Percentiles rank a stretch among this genome's conserved stretches.
Evolutionary conservation across 2,797 vertebrate species (phyloP).

Genomic region (Brachymystax lenok): DNA sequence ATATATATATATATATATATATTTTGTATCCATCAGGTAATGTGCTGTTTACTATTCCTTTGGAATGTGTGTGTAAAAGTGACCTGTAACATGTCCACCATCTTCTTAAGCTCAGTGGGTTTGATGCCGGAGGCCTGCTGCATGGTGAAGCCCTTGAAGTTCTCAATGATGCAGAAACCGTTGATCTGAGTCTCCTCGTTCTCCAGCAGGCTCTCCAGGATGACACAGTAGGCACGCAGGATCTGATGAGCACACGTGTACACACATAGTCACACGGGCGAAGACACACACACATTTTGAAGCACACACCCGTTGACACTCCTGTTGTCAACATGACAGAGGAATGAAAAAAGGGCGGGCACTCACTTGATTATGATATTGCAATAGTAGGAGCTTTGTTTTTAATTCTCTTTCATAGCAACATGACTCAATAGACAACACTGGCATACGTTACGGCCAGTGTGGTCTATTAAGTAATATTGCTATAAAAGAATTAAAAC

Average conservation of each 20-base stretch:
- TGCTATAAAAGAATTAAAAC: neutral
- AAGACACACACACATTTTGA: conserved; percentile 14
- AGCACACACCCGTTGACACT: neutral
- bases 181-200: conserved; percentile 98
- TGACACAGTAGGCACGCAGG: conserved; percentile 95
- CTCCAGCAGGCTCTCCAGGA: conserved; percentile 94
- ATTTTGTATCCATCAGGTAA: neutral
- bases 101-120: conserved; percentile 94
- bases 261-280: conserved; percentile 4
- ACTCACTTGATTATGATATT: neutral
- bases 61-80: neutral
- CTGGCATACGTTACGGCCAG: neutral
- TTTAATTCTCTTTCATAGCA: neutral
- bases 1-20: too few relatives aligned
- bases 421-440: neutral
- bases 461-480: too few relatives aligned
- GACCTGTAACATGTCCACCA: conserved; percentile 99
- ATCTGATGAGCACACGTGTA: conserved; percentile 74
- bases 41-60: neutral
- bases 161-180: conserved; percentile 97
- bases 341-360: neutral
- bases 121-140: conserved; percentile 95
- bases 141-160: conserved; percentile 98
- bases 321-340: neutral
- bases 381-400: neutral